phyloP scores from a whole-genome alignment of 2,113 vertebrate species.

The Anarhynchus alexandrinus region DNA sequence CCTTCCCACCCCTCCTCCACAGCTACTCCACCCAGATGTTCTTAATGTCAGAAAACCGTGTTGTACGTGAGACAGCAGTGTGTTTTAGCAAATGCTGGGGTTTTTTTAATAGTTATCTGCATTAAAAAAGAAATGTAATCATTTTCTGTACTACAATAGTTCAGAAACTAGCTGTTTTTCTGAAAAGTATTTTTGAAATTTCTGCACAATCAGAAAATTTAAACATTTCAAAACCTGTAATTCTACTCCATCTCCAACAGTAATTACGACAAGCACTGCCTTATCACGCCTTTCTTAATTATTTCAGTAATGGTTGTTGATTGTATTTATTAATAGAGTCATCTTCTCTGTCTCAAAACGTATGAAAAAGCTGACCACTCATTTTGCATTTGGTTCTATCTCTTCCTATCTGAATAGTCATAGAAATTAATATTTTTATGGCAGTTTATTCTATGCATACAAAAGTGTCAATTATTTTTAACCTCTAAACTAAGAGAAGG shows the following conservation, averaged over 20 bases:
- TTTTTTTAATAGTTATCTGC: not conserved
- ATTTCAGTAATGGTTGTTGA: not conserved
- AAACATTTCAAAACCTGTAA: not conserved
- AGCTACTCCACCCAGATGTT: not conserved
- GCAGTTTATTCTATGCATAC: not conserved
- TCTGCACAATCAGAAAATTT: not conserved
- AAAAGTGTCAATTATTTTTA: conserved; percentile 40
- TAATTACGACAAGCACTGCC: not conserved
- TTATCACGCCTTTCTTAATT: not conserved
- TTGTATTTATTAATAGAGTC: not conserved
- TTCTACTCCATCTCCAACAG: not conserved
- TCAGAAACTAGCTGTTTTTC: not conserved
- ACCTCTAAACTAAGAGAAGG: conserved; percentile 23
- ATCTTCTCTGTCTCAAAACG: not conserved
- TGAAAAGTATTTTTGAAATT: not conserved
- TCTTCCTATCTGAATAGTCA: not conserved
- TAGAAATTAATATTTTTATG: conserved; percentile 16
- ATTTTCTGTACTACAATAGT: not conserved
- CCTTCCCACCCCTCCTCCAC: fast-evolving
- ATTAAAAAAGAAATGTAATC: not conserved
- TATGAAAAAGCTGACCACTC: not conserved
- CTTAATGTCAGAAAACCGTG: not conserved
- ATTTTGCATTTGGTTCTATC: not conserved
- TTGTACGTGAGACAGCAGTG: not conserved
- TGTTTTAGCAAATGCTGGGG: not conserved